A percentile compares a stretch with the other conserved stretches of the same genome.
Conservation (phyloP, 2,113 vertebrate species). For the Ailuropoda melanoleuca region DNA sequence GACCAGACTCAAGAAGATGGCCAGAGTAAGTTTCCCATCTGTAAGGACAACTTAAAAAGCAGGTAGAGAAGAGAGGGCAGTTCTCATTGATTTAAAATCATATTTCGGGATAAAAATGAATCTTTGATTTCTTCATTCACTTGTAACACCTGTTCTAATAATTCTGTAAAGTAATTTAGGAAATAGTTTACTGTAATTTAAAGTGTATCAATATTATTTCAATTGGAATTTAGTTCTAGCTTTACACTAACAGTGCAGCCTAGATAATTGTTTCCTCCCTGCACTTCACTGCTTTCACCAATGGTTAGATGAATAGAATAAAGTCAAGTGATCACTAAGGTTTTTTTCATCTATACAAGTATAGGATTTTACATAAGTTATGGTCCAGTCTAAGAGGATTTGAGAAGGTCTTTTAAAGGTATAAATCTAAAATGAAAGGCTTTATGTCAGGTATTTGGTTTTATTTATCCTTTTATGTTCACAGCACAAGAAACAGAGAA, state of each 20-base stretch:
- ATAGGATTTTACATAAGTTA: neutral
- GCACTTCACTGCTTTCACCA: neutral
- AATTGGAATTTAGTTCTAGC: neutral
- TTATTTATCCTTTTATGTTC: neutral
- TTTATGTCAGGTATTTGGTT: neutral
- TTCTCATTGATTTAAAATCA: constrained; percentile 4
- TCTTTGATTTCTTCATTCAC: neutral
- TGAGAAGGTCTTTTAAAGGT: neutral
- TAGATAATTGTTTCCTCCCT: neutral
- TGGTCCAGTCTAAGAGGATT: neutral
- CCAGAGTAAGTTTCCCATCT: constrained; percentile 6
- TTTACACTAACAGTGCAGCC: neutral
- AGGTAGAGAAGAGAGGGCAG: neutral
- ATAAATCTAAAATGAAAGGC: constrained; percentile 10
- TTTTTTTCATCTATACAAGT: neutral
- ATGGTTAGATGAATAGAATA: neutral
- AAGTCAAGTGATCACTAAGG: neutral
- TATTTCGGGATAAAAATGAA: neutral
- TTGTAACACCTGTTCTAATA: neutral
- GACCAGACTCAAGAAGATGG: neutral
- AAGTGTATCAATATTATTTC: neutral
- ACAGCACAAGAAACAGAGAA: neutral
- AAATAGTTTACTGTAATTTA: neutral
- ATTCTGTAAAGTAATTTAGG: neutral
- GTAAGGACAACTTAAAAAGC: neutral